Evolutionary conservation across 1,140 invertebrate genomes (phyloP).

Genomic region (Oscheius sp.): DNA sequence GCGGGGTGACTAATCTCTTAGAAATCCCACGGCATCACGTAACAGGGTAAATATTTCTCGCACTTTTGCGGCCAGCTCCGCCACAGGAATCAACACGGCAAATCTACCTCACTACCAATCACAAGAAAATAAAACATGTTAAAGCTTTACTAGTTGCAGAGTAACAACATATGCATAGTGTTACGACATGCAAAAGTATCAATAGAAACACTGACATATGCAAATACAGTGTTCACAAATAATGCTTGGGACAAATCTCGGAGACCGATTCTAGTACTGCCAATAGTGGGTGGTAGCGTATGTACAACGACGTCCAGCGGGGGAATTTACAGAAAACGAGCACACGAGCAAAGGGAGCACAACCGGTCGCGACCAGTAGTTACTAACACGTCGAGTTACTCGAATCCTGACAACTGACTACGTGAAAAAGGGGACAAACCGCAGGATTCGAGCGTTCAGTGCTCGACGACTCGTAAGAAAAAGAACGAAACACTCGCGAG

Average conservation of each 20-base stretch:
- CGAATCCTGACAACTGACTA: not conserved
- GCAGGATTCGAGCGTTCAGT: not conserved
- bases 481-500: not conserved
- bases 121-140: too few relatives aligned
- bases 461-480: conserved; percentile 4
- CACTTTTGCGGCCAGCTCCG: too few relatives aligned
- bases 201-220: too few relatives aligned
- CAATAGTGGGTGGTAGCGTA: not conserved
- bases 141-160: too few relatives aligned
- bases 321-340: not conserved
- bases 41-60: too few relatives aligned
- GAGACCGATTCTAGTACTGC: not conserved
- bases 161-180: too few relatives aligned
- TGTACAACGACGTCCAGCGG: not conserved
- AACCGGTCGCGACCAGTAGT: not conserved
- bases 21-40: too few relatives aligned
- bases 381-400: not conserved
- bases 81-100: too few relatives aligned
- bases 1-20: too few relatives aligned
- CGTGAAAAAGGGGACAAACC: not conserved
- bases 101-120: too few relatives aligned
- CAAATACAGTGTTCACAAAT: conserved; percentile 2
- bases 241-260: conserved; percentile 6
- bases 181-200: too few relatives aligned
- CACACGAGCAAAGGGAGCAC: not conserved